phyloP scores from a whole-genome alignment of 2,113 vertebrate species.

The Hemiprocne comata region DNA sequence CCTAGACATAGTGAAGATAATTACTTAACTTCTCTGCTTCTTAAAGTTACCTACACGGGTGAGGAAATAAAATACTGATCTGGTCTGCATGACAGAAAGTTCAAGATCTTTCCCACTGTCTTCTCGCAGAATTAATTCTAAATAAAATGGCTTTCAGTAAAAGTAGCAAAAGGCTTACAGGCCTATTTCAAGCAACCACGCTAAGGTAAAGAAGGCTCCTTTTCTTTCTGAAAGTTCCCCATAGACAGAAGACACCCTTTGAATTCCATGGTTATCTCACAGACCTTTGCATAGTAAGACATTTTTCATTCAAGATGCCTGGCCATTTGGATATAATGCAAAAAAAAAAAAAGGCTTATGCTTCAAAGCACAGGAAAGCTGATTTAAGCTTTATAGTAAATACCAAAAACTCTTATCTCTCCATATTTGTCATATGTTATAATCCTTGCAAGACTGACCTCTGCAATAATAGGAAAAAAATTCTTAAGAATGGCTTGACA shows the following conservation, averaged over 20 bases:
- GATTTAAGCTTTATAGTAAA: constrained; percentile 77
- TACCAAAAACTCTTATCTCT: constrained; percentile 75
- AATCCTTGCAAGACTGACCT: constrained; percentile 71
- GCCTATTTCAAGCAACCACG: constrained; percentile 29
- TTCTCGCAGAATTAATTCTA: constrained; percentile 41
- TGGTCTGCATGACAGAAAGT: background rate
- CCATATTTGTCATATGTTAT: constrained; percentile 68
- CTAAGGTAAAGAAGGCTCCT: constrained; percentile 35
- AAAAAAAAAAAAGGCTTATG: constrained; percentile 67
- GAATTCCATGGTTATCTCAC: constrained; percentile 53
- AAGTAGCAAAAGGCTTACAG: constrained; percentile 13
- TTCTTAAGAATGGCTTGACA: constrained; percentile 43
- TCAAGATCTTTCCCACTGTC: background rate
- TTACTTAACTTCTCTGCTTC: constrained; percentile 22
- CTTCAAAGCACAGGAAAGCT: constrained; percentile 74
- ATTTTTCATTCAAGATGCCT: constrained; percentile 54
- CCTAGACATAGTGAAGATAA: constrained; percentile 16
- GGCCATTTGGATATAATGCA: constrained; percentile 69
- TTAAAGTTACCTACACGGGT: background rate
- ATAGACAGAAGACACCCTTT: background rate
- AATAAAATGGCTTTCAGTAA: constrained; percentile 50
- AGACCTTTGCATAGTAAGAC: constrained; percentile 65
- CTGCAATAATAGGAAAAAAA: constrained; percentile 33
- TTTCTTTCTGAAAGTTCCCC: constrained; percentile 43
- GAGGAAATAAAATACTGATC: background rate